Evolutionary conservation across 2,113 vertebrate genomes (phyloP).

Genomic region (Philantomba maxwellii): DNA sequence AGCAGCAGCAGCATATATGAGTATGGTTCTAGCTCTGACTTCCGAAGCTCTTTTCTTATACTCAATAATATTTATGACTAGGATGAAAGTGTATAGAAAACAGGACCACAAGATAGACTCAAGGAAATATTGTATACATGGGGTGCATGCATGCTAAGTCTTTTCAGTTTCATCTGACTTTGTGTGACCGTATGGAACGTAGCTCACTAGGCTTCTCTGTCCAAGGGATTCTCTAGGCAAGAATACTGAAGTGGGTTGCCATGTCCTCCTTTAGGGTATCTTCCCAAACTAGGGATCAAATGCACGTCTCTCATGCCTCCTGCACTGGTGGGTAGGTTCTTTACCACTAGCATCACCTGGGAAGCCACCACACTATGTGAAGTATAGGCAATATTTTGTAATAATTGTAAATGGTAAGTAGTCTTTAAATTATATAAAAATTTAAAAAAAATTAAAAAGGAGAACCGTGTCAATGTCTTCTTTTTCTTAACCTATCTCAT

Average conservation of each 20-base stretch:
- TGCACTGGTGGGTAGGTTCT: neutral
- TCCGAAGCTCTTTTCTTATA: neutral
- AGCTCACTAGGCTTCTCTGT: neutral
- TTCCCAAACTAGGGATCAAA: neutral
- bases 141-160: neutral
- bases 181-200: neutral
- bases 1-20: neutral
- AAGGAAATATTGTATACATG: neutral
- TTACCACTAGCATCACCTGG: neutral
- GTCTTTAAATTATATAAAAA: neutral
- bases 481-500: neutral
- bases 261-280: neutral
- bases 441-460: neutral
- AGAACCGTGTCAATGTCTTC: neutral
- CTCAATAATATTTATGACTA: neutral
- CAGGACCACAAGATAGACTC: neutral
- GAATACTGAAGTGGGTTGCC: neutral
- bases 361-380: neutral
- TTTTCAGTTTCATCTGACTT: neutral
- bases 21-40: neutral
- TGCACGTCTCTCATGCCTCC: fast-evolving
- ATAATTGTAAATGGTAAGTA: neutral
- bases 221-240: neutral
- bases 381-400: neutral
- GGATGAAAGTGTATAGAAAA: neutral